A percentile compares a stretch with the other conserved stretches of the same genome.
Conservation (phyloP, 2,888 invertebrate genomes). For the Zygogramma bicolorata region DNA sequence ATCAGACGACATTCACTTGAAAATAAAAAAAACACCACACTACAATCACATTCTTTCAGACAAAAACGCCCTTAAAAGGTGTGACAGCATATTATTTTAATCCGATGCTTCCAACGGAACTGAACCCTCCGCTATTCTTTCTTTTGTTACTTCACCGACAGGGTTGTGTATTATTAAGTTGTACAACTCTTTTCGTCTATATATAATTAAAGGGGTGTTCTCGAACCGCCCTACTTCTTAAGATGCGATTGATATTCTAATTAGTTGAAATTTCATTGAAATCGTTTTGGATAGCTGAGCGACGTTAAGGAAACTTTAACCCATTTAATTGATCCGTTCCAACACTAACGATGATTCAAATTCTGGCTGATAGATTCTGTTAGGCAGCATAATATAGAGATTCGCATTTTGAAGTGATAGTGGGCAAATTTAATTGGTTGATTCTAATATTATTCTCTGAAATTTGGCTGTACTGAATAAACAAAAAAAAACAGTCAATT, state of each 20-base stretch:
- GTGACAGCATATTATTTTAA: slow-evolving; percentile 12
- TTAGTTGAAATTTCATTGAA: slow-evolving; percentile 31
- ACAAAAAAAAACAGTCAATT: too few species aligned
- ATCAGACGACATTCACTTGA: neutral
- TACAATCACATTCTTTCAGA: slow-evolving; percentile 7
- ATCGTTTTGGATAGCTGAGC: neutral
- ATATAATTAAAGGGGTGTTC: slow-evolving; percentile 30
- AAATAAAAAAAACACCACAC: neutral
- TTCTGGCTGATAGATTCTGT: too few species aligned
- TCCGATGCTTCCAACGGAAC: neutral
- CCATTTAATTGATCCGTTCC: too few species aligned
- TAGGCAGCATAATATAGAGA: too few species aligned
- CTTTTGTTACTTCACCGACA: slow-evolving; percentile 10
- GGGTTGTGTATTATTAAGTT: slow-evolving; percentile 30
- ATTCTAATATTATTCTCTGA: too few species aligned
- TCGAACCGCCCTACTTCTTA: slow-evolving; percentile 28
- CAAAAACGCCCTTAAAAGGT: slow-evolving; percentile 5
- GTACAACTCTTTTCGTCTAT: slow-evolving; percentile 14
- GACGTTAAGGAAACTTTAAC: neutral
- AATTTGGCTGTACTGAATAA: too few species aligned
- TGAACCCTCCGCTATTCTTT: neutral
- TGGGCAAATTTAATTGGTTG: too few species aligned
- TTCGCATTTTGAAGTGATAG: too few species aligned
- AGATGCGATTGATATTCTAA: slow-evolving; percentile 28
- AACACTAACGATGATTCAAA: too few species aligned